Conservation (phyloP, 2,888 invertebrate species). For the Disparrhopalites patrizii region DNA sequence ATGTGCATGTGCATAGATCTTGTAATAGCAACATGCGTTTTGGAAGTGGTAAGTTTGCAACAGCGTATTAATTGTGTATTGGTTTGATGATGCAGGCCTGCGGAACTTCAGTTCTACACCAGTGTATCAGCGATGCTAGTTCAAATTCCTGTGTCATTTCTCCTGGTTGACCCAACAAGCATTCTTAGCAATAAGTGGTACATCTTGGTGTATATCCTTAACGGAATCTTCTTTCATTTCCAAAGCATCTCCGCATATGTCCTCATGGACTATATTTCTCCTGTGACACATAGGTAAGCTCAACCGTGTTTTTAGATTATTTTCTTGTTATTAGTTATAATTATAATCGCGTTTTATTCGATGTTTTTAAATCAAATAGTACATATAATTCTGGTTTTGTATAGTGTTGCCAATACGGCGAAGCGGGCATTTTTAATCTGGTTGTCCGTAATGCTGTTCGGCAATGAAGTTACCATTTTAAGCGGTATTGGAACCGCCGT, state of each 20-base stretch:
- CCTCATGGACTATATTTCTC: constrained; percentile 73
- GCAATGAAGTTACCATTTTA: constrained; percentile 67
- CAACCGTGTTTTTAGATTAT: neutral
- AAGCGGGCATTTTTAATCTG: constrained; percentile 74
- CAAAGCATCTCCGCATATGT: constrained; percentile 76
- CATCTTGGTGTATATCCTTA: constrained; percentile 61
- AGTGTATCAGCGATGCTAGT: constrained; percentile 68
- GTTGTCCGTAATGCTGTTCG: constrained; percentile 69
- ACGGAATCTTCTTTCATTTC: constrained; percentile 73
- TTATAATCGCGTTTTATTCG: too few species aligned
- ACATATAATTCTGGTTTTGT: constrained; percentile 6
- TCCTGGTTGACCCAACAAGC: constrained; percentile 62
- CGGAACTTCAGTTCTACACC: constrained; percentile 74
- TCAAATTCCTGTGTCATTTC: constrained; percentile 66
- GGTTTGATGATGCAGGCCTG: constrained; percentile 66
- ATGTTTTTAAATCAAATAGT: neutral
- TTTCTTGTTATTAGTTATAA: too few species aligned
- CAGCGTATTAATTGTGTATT: too few species aligned
- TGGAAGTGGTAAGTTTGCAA: too few species aligned
- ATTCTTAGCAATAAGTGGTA: constrained; percentile 54
- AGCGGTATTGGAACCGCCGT: constrained; percentile 68
- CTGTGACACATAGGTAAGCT: constrained; percentile 69
- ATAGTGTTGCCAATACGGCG: constrained; percentile 72
- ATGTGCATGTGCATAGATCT: too few species aligned
- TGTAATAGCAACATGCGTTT: too few species aligned